Percentiles rank a stretch among this genome's conserved stretches.
Conservation (phyloP, 2,113 vertebrate genomes). For the Microcebus murinus region DNA sequence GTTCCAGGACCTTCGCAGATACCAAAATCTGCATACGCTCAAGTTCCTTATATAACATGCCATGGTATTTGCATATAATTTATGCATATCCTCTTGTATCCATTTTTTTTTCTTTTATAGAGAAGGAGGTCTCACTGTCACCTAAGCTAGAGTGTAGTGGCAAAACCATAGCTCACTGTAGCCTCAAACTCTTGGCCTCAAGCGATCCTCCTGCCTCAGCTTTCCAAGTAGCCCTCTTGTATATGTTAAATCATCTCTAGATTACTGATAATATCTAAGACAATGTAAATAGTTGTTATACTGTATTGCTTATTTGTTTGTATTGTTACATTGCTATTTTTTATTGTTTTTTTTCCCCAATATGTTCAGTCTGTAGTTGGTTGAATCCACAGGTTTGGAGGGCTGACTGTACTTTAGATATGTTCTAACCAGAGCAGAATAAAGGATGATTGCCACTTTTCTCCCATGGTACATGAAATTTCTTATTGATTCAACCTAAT, state of each 20-base stretch:
- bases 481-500: conserved; percentile 28
- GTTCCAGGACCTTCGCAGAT: neutral
- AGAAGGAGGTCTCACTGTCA: too few species aligned
- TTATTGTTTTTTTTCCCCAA: neutral
- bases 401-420: neutral
- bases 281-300: neutral
- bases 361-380: neutral
- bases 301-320: neutral
- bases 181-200: too few species aligned
- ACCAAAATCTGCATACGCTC: neutral
- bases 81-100: neutral
- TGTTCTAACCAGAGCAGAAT: neutral
- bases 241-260: neutral
- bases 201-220: too few species aligned
- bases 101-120: too few species aligned
- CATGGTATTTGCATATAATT: neutral
- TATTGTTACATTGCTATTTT: neutral
- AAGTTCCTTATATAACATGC: neutral
- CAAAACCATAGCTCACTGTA: too few species aligned
- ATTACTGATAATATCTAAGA: neutral
- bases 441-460: neutral
- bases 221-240: neutral
- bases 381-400: neutral
- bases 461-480: neutral
- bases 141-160: too few species aligned